Percentiles rank a stretch among this genome's conserved stretches.
phyloP scores from a whole-genome alignment of 2,797 vertebrate species.

The Gouania willdenowi region DNA sequence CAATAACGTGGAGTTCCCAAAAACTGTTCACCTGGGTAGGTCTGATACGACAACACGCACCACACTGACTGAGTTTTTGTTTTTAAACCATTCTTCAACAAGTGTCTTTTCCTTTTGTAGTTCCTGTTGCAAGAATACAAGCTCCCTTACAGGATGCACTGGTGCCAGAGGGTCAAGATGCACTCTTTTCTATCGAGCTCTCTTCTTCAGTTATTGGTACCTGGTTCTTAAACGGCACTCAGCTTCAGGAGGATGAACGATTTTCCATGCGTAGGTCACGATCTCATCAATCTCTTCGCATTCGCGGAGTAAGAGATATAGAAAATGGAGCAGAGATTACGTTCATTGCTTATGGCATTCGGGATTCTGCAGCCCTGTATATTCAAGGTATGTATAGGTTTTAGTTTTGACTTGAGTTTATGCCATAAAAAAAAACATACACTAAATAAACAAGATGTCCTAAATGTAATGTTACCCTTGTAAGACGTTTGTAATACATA shows the following conservation, averaged over 20 bases:
- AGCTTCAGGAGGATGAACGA: slow-evolving; percentile 73
- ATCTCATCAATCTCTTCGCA: slow-evolving; percentile 82
- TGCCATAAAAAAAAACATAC: neutral
- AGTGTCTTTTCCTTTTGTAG: slow-evolving; percentile 72
- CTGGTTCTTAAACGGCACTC: slow-evolving; percentile 85
- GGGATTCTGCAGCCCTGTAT: slow-evolving; percentile 83
- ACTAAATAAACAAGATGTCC: neutral
- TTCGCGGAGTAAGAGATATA: slow-evolving; percentile 71
- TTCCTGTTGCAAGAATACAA: slow-evolving; percentile 87
- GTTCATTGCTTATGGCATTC: slow-evolving; percentile 83
- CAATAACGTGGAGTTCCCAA: slow-evolving; percentile 86
- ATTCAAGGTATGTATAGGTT: slow-evolving; percentile 81
- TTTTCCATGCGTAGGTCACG: slow-evolving; percentile 72
- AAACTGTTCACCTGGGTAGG: slow-evolving; percentile 88
- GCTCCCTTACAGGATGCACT: slow-evolving; percentile 81
- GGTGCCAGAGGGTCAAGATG: slow-evolving; percentile 85
- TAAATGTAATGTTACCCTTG: no score
- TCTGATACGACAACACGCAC: neutral
- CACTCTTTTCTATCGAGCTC: slow-evolving; percentile 84
- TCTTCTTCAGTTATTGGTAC: slow-evolving; percentile 83
- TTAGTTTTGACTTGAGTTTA: neutral
- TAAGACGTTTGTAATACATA: no score
- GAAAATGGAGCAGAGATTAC: slow-evolving; percentile 85
- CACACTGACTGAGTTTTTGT: neutral
- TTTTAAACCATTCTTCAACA: no score